Base-by-base conservation (phyloP, 2,113 vertebrate species). In the Climacteris rufus region DNA sequence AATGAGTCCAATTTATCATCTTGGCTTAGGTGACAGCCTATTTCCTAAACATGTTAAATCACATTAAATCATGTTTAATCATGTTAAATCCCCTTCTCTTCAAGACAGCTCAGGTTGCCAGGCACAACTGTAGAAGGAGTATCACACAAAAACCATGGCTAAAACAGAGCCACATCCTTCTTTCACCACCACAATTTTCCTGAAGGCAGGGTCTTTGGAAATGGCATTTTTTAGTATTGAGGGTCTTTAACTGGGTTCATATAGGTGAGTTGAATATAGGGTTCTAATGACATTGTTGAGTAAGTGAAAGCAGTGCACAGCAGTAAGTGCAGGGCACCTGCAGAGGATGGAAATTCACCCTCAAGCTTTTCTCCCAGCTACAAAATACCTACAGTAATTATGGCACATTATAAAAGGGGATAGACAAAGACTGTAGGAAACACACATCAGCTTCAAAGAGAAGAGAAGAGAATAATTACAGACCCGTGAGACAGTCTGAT, bases 381-480 rank as follows among this genome's bases (percentile, higher is more conserved):
- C 54, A 70, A 77, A 87, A 81, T 30, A 42, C 15, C 28, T 53
- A n/a, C n/a, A 45, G 60, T 39, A 56, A 80, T n/a, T 74, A 42
- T 39, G 79, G 60, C 24, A 69, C 54, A n/a, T 77, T 93, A 60
- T 64, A 83, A 52, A 83, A 85, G 27, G 33, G 85, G 75, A 47
- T 21, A 89, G 93, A 88, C 59, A 83, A 93, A 87, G 82, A 47
- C 50, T 31, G 30, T 33, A 83, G 79, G 68, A 93, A 95, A 47
- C 25, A 80, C 23, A 16, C 6, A 6, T 63, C 82, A 93, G 22
- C 68, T 92, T 94, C 84, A 88, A 95, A 93, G 75, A 53, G 60
- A 83, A 83, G 28, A 30, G 44, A 93, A 75, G n/a, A 27, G 45
- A 92, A 83, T 81, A 92, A 95, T 90, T 93, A 66, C 52, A 35